phyloP scores from a whole-genome alignment of 1,140 invertebrate genomes.

The Anagrus nilaparvatae region DNA sequence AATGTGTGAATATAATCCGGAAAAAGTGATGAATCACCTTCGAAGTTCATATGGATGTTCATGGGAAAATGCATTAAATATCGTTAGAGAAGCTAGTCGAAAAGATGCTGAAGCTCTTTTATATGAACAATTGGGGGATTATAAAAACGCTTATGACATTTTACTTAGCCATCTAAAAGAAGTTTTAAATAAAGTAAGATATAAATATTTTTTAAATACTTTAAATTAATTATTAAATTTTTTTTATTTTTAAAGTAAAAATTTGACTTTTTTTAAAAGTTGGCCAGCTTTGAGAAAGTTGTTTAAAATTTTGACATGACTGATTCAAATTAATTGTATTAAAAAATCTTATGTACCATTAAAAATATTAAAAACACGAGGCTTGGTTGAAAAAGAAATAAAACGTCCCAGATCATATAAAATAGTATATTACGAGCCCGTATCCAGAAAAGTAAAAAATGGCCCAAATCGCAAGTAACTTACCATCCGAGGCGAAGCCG shows the following conservation, averaged over 20 bases:
- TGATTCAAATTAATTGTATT: too few species aligned
- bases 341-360: too few species aligned
- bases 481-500: too few species aligned
- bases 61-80: slow-evolving; percentile 32
- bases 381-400: too few species aligned
- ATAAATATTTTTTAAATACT: too few species aligned
- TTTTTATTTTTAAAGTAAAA: slow-evolving; percentile 2
- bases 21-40: slow-evolving; percentile 34
- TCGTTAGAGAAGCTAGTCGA: slow-evolving; percentile 30
- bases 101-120: slow-evolving; percentile 36
- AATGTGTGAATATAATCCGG: slow-evolving; percentile 53
- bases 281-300: slow-evolving; percentile 2
- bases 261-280: too few species aligned
- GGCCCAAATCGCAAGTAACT: too few species aligned
- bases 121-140: slow-evolving; percentile 38
- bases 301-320: too few species aligned
- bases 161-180: slow-evolving; percentile 29
- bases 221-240: slow-evolving; percentile 1
- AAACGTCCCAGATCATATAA: too few species aligned
- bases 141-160: slow-evolving; percentile 37
- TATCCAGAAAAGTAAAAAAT: too few species aligned
- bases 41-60: slow-evolving; percentile 34
- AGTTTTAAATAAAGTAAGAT: slow-evolving; percentile 24
- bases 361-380: too few species aligned
- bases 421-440: too few species aligned